A percentile compares a stretch with the other conserved stretches of the same genome.
Evolutionary conservation across 2,888 invertebrate genomes (phyloP).

Genomic region (Oxycera nigricornis): DNA sequence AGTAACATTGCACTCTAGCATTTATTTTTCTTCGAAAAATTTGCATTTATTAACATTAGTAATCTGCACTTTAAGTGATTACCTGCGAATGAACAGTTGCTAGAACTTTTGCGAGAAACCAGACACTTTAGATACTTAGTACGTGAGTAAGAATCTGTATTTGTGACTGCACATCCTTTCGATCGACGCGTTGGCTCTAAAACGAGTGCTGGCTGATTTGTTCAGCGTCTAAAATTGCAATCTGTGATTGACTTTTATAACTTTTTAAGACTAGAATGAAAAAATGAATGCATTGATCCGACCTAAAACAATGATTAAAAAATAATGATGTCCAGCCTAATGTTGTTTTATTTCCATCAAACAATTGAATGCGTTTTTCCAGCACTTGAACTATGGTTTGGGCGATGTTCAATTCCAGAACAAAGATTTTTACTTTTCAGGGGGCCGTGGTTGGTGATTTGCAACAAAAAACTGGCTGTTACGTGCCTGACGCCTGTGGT

Average conservation of each 20-base stretch:
- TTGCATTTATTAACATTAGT: neutral
- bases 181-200: constrained; percentile 11
- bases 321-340: too few species aligned
- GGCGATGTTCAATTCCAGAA: too few species aligned
- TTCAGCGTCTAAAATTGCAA: constrained; percentile 32
- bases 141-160: neutral
- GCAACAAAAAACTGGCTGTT: too few species aligned
- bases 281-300: neutral
- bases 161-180: neutral
- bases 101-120: constrained; percentile 10
- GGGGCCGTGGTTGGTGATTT: too few species aligned
- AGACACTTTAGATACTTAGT: neutral
- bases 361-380: too few species aligned
- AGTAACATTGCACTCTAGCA: constrained; percentile 7
- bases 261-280: neutral
- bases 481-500: too few species aligned
- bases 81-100: neutral
- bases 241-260: constrained; percentile 36
- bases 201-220: neutral
- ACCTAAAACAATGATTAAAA: too few species aligned
- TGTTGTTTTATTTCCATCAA: too few species aligned
- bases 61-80: neutral
- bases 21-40: constrained; percentile 24
- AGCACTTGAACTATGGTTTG: too few species aligned
- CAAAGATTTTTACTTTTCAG: too few species aligned